Base-by-base conservation (phyloP, 2,113 vertebrate genomes). In the Blennius ocellaris region DNA sequence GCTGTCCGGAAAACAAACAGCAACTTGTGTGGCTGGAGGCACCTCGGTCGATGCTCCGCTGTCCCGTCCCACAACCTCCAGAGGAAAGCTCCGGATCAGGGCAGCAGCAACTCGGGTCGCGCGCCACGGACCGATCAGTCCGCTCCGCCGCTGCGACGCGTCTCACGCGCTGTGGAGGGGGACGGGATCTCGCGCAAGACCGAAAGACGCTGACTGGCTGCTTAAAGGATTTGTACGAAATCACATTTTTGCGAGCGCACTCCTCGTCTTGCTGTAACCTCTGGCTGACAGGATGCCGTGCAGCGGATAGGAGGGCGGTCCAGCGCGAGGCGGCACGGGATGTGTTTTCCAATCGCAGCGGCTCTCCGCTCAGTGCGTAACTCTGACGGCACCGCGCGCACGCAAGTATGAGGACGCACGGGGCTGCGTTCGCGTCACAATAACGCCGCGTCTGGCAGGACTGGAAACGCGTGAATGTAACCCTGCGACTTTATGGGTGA, bases 41-140 rank as follows among this genome's bases (percentile, higher is more conserved):
- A 90, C 84, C 84, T 89, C 76, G 41, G 82, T 86, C 85, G 85
- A 87, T 76, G 85, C 79, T 87, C 73, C 70, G 76, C 86, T 86
- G 87, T 92, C 92, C 91, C 83, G 90, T 87, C 73, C 79, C 36
- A 73, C 81, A 83, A 68, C 73, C 83, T 79, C 83, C 83, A 45
- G 7, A 8, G 43, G 1, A 64, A 69, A 50, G 57, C 83, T 16
- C 1, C 10, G 50, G 9, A 65, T 56, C 6, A 47, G 7, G 39
- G 39, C 37, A 11, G 64, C 76, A 11, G 64, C 76, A 6, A 55
- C 53, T 73, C 52, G 21, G 21, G 21, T 30, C 21, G 21, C 21
- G 21, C 21, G 21, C 21, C 21, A 30, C 21, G 21, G 21, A 30
- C 21, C 21, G 21, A 30, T 4, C 21, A 30, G 21, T 30, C 21